Conservation (phyloP, 2,888 invertebrate species). For the Tipula vernalis region DNA sequence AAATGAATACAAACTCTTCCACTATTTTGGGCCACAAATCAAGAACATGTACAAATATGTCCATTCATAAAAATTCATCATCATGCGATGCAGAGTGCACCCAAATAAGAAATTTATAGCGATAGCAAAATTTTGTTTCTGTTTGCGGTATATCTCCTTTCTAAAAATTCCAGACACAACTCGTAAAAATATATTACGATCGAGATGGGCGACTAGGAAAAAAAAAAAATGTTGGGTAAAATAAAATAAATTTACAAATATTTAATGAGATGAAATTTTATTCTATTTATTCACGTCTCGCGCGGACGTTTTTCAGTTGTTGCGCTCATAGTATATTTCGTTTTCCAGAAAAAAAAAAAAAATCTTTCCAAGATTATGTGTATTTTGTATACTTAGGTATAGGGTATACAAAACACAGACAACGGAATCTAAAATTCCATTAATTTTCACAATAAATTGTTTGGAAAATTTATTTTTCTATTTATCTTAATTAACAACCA, state of each 20-base stretch:
- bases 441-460: background rate
- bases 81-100: background rate
- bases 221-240: background rate
- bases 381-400: background rate
- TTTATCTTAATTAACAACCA: background rate
- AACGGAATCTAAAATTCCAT: background rate
- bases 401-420: background rate
- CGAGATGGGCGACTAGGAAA: background rate
- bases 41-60: too few species aligned
- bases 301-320: background rate
- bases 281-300: background rate
- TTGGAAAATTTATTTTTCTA: background rate
- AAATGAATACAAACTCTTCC: background rate
- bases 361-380: background rate
- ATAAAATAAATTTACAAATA: background rate
- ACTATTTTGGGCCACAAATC: too few species aligned
- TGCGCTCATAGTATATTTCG: background rate
- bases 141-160: background rate
- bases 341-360: too few species aligned
- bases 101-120: background rate
- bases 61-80: background rate
- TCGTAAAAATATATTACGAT: background rate
- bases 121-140: background rate
- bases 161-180: background rate
- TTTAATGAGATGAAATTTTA: background rate